Evolutionary conservation across 2,888 invertebrate genomes (phyloP).

Genomic region (Mylabris sibirica): DNA sequence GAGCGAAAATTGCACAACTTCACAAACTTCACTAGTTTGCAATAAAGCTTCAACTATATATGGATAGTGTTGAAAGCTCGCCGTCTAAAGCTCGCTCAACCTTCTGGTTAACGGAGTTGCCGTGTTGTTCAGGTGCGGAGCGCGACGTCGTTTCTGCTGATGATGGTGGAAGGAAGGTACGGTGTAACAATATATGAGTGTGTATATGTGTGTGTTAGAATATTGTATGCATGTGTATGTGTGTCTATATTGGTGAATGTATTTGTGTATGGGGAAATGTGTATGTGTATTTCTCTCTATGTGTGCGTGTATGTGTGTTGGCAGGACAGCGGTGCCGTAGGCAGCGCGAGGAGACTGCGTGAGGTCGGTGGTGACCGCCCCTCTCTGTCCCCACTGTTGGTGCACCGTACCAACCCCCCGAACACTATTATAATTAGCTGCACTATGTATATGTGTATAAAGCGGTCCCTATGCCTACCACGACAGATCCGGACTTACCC

Average conservation of each 20-base stretch:
- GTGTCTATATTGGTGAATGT: conserved; percentile 52
- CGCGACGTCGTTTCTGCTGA: conserved; percentile 26
- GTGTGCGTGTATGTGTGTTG: conserved; percentile 52
- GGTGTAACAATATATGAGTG: conserved; percentile 53
- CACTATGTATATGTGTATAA: conserved; percentile 35
- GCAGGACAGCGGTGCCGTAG: conserved; percentile 62
- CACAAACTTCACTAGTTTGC: conserved; percentile 1
- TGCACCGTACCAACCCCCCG: conserved; percentile 60
- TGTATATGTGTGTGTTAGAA: conserved; percentile 50
- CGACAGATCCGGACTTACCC: neutral
- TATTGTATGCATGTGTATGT: conserved; percentile 50
- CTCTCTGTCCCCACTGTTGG: conserved; percentile 58
- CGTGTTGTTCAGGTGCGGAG: conserved; percentile 24
- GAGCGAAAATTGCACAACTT: neutral
- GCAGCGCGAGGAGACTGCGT: conserved; percentile 61
- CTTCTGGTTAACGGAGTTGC: conserved; percentile 18
- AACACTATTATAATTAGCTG: conserved; percentile 57
- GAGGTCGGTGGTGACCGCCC: conserved; percentile 61
- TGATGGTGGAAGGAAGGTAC: conserved; percentile 48
- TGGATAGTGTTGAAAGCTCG: conserved; percentile 18
- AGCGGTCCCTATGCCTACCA: neutral
- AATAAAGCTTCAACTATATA: conserved; percentile 13
- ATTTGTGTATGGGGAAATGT: conserved; percentile 47
- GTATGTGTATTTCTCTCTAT: conserved; percentile 38
- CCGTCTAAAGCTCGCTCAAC: conserved; percentile 15